phyloP scores from a whole-genome alignment of 1,140 invertebrate genomes.

The Linepithema humile region DNA sequence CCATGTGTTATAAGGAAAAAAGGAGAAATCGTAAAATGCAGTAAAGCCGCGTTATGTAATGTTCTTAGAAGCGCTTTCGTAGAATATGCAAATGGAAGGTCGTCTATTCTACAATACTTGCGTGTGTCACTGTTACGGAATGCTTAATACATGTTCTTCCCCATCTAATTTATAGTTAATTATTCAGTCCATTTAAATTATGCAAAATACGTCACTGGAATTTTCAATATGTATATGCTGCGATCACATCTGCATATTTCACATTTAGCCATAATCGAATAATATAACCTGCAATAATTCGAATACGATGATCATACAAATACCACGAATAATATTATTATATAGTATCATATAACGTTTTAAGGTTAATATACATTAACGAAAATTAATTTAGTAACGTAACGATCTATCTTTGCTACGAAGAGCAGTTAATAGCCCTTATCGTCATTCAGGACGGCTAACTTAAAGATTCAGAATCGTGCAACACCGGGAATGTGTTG shows the following conservation, averaged over 20 bases:
- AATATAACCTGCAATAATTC: conserved; percentile 11
- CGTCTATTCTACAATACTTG: conserved; percentile 29
- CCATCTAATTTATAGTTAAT: conserved; percentile 16
- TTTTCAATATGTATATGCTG: not conserved
- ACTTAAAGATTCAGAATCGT: not conserved
- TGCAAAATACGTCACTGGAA: not conserved
- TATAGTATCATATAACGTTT: not conserved
- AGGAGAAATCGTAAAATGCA: conserved; percentile 53
- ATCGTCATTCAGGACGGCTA: not conserved
- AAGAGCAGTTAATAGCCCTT: not conserved
- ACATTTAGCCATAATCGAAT: not conserved
- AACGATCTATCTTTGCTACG: not conserved
- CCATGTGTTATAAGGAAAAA: conserved; percentile 29
- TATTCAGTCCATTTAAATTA: conserved; percentile 27
- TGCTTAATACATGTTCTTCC: not conserved
- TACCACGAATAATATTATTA: not conserved
- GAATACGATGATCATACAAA: not conserved
- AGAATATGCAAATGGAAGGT: conserved; percentile 56
- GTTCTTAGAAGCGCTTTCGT: conserved; percentile 46
- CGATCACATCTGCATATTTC: not conserved
- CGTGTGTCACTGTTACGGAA: conserved; percentile 44
- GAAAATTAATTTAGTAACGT: not conserved
- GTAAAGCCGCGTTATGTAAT: conserved; percentile 38
- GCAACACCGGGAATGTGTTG: not conserved
- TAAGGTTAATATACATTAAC: not conserved